Evolutionary conservation across 2,888 invertebrate genomes (phyloP).

Genomic region (Dasypolia templi): DNA sequence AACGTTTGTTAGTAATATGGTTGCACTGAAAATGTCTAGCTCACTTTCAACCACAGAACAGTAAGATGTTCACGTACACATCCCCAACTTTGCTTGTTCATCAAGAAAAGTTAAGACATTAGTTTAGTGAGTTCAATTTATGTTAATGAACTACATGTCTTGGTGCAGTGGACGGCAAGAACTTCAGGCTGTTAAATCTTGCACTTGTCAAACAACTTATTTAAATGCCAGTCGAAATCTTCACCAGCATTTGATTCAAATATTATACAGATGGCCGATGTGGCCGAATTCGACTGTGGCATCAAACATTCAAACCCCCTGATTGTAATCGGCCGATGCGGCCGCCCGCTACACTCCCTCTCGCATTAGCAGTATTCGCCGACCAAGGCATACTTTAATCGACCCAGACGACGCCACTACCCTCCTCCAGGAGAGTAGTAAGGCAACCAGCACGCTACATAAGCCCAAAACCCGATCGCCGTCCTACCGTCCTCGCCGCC

Average conservation of each 20-base stretch:
- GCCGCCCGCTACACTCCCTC: too few species aligned
- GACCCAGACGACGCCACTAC: too few species aligned
- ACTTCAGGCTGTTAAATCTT: background rate
- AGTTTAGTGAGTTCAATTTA: conserved; percentile 44
- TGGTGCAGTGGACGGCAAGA: background rate
- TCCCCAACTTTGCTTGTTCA: conserved; percentile 41
- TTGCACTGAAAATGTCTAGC: conserved; percentile 11
- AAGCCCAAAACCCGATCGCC: too few species aligned
- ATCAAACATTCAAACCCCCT: too few species aligned
- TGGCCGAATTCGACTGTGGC: too few species aligned
- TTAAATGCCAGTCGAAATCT: background rate
- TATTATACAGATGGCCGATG: too few species aligned
- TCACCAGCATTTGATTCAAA: background rate
- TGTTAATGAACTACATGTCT: conserved; percentile 53
- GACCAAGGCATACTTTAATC: too few species aligned
- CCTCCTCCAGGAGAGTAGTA: too few species aligned
- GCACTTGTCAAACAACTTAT: background rate
- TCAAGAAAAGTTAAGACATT: conserved; percentile 57
- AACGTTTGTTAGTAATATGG: background rate
- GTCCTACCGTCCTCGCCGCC: too few species aligned
- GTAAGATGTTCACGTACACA: conserved; percentile 14
- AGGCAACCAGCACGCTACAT: too few species aligned
- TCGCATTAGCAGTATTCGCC: too few species aligned
- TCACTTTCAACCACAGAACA: conserved; percentile 6
- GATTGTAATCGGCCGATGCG: too few species aligned